These are phyloP conservation scores for Samia ricini DNA, from an alignment of 1,140 invertebrate species.

Conservation along the genomic window DNA sequence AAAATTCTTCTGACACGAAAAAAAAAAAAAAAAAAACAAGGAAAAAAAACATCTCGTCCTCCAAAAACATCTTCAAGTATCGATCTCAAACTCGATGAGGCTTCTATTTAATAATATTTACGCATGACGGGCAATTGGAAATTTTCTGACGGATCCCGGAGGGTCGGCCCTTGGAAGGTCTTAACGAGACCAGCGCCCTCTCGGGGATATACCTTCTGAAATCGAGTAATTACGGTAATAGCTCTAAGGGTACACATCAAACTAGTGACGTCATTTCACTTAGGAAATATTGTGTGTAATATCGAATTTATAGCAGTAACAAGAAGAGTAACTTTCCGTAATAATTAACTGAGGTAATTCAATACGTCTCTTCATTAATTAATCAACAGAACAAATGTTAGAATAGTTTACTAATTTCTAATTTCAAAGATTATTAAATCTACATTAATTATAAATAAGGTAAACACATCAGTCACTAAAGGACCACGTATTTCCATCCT, in stretches of 20 bases:
- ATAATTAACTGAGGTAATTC: too few relatives aligned
- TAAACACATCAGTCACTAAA: too few relatives aligned
- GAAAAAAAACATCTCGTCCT: background rate
- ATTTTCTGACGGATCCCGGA: constrained; percentile 18
- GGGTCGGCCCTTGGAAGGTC: constrained; percentile 14
- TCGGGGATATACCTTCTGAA: constrained; percentile 15
- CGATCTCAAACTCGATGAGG: background rate
- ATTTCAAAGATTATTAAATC: too few relatives aligned
- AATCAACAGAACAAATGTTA: too few relatives aligned
- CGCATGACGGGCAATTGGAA: constrained; percentile 28
- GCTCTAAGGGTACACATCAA: constrained; percentile 10
- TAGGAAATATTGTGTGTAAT: background rate
- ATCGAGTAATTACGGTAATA: constrained; percentile 30
- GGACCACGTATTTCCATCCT: too few relatives aligned
- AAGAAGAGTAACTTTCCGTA: too few relatives aligned
- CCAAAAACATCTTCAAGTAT: background rate
- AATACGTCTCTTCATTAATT: too few relatives aligned
- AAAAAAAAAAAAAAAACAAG: background rate
- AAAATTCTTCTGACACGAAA: background rate
- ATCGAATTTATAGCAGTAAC: too few relatives aligned
- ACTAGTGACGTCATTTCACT: background rate
- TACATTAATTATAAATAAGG: too few relatives aligned
- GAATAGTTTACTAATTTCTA: too few relatives aligned
- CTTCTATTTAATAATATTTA: constrained; percentile 14
- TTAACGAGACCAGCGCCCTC: constrained; percentile 24